A percentile compares a stretch with the other conserved stretches of the same genome.
Evolutionary conservation across 2,888 invertebrate genomes (phyloP).

Genomic region (Torymus texanus): DNA sequence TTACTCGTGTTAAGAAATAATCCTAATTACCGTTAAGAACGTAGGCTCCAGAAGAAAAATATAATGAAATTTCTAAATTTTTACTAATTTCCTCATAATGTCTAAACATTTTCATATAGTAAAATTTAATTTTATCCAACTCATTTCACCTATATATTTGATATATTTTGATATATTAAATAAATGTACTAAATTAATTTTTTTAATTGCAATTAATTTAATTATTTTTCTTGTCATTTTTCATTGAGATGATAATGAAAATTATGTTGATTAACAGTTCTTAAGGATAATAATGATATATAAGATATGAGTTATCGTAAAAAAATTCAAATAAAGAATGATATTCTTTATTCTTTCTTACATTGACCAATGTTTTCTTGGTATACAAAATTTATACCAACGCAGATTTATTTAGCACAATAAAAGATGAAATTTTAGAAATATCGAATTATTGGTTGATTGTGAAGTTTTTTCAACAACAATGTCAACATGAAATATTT

Average conservation of each 20-base stretch:
- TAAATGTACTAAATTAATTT: too few relatives aligned
- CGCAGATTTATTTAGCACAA: not conserved
- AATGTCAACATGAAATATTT: too few relatives aligned
- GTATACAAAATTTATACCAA: not conserved
- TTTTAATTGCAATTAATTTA: too few relatives aligned
- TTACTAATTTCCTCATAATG: too few relatives aligned
- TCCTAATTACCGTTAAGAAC: conserved; percentile 2
- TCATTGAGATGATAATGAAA: not conserved
- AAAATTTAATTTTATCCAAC: too few relatives aligned
- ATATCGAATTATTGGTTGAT: too few relatives aligned
- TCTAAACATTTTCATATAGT: too few relatives aligned
- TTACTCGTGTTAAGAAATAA: conserved; percentile 1
- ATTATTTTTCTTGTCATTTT: too few relatives aligned
- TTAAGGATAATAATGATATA: not conserved
- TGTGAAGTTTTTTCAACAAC: too few relatives aligned
- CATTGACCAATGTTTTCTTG: not conserved
- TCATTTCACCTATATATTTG: too few relatives aligned
- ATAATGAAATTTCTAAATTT: not conserved
- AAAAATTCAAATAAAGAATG: conserved; percentile 5
- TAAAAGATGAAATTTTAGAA: too few relatives aligned
- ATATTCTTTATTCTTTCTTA: conserved; percentile 6
- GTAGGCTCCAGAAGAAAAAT: not conserved
- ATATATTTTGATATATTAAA: too few relatives aligned
- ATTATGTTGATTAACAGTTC: not conserved
- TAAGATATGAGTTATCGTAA: not conserved